phyloP scores from a whole-genome alignment of 2,888 invertebrate species.

The Rugalucina vietnamica region DNA sequence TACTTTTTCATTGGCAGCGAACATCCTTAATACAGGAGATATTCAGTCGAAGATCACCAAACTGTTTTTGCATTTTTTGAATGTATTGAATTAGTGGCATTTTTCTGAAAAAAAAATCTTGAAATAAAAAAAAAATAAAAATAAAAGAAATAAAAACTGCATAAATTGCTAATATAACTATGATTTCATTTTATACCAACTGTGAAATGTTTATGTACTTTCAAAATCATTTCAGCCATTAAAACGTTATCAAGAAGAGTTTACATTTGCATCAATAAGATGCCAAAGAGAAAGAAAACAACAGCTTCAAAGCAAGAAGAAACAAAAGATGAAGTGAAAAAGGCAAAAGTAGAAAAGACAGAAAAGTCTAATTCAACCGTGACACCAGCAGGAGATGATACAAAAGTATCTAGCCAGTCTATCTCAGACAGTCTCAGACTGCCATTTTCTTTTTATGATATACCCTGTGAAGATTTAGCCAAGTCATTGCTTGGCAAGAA shows the following conservation, averaged over 20 bases:
- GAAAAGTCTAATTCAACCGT: not conserved
- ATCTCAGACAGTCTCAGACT: not conserved
- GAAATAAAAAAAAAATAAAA: not conserved
- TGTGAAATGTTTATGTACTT: not conserved
- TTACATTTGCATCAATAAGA: not conserved
- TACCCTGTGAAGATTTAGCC: constrained; percentile 84
- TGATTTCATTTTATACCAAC: not conserved
- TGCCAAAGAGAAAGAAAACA: not conserved
- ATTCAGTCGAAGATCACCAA: too few relatives aligned
- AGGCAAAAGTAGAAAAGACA: not conserved
- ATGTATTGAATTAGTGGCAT: too few relatives aligned
- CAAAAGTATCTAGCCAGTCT: not conserved
- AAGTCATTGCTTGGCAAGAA: constrained; percentile 87
- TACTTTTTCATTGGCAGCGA: too few relatives aligned
- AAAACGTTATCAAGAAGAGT: not conserved
- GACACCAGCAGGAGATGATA: not conserved
- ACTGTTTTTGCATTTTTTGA: too few relatives aligned
- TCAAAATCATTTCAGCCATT: not conserved
- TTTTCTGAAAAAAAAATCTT: too few relatives aligned
- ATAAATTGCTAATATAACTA: not conserved
- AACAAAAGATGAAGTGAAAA: not conserved
- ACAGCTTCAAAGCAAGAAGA: not conserved
- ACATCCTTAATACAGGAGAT: too few relatives aligned
- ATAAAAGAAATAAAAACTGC: not conserved
- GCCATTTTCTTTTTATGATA: constrained; percentile 60